These are phyloP conservation scores for Coracias cyanogaster DNA, from an alignment of 2,797 vertebrate species.

Conservation along the genomic window DNA sequence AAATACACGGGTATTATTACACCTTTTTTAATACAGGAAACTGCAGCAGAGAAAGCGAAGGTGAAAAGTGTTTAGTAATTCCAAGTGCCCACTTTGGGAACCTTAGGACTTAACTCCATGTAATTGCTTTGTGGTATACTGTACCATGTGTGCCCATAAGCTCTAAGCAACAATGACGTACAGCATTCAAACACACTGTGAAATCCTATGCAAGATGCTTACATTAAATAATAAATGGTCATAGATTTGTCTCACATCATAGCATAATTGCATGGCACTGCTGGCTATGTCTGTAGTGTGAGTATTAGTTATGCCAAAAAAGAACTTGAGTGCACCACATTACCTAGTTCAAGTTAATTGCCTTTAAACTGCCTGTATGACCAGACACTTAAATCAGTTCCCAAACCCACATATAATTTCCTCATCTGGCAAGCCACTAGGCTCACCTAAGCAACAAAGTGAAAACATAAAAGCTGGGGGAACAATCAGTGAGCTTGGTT, in stretches of 20 bases:
- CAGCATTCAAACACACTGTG: neutral
- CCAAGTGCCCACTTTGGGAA: neutral
- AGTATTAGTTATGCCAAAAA: neutral
- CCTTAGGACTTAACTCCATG: neutral
- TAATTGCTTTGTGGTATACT: neutral
- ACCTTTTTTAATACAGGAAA: neutral
- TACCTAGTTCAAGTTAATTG: neutral
- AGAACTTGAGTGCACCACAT: neutral
- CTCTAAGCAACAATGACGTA: neutral
- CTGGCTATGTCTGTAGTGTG: neutral
- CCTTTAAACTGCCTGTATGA: neutral
- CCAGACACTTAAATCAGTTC: neutral
- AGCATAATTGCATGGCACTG: neutral
- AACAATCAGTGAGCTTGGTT: neutral
- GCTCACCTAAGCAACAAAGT: neutral
- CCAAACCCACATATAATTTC: neutral
- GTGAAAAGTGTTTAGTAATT: neutral
- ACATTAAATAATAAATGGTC: neutral
- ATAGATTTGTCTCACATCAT: neutral
- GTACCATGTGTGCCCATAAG: rapidly evolving
- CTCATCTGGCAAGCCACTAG: neutral
- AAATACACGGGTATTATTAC: neutral
- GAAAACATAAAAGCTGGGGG: neutral
- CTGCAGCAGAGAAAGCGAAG: neutral
- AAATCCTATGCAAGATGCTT: neutral